phyloP scores from a whole-genome alignment of 2,888 invertebrate species.

The Biston betularia region DNA sequence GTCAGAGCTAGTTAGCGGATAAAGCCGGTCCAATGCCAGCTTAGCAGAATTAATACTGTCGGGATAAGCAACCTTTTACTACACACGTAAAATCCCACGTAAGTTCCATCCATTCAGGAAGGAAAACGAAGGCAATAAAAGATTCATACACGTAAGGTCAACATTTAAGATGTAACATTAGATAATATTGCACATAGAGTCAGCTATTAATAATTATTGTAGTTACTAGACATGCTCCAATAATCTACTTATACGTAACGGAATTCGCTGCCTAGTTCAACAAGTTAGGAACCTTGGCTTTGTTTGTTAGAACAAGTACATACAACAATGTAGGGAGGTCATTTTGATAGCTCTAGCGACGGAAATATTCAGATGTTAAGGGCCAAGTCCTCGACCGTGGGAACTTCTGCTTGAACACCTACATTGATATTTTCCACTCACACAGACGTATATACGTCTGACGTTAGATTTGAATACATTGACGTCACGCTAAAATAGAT shows the following conservation, averaged over 20 bases:
- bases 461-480: too few relatives aligned
- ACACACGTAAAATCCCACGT: constrained; percentile 16
- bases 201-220: constrained; percentile 20
- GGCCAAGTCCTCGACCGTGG: too few relatives aligned
- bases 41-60: constrained; percentile 19
- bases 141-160: constrained; percentile 20
- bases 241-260: constrained; percentile 25
- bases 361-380: constrained; percentile 7
- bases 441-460: too few relatives aligned
- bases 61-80: constrained; percentile 18
- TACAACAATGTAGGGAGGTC: constrained; percentile 18
- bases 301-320: constrained; percentile 12
- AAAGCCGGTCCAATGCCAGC: constrained; percentile 6
- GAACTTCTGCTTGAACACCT: too few relatives aligned
- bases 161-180: constrained; percentile 22
- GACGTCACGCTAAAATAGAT: too few relatives aligned
- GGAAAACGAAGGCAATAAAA: constrained; percentile 22
- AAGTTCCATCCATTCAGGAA: constrained; percentile 10
- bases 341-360: constrained; percentile 14
- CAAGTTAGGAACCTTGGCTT: constrained; percentile 27
- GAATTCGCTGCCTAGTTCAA: constrained; percentile 23
- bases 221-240: constrained; percentile 30
- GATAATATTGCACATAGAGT: constrained; percentile 19
- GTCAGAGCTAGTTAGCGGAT: constrained; percentile 14
- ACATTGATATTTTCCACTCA: too few relatives aligned